A percentile compares a stretch with the other conserved stretches of the same genome.
Conservation (phyloP, 2,113 vertebrate species). For the Istiophorus platypterus region DNA sequence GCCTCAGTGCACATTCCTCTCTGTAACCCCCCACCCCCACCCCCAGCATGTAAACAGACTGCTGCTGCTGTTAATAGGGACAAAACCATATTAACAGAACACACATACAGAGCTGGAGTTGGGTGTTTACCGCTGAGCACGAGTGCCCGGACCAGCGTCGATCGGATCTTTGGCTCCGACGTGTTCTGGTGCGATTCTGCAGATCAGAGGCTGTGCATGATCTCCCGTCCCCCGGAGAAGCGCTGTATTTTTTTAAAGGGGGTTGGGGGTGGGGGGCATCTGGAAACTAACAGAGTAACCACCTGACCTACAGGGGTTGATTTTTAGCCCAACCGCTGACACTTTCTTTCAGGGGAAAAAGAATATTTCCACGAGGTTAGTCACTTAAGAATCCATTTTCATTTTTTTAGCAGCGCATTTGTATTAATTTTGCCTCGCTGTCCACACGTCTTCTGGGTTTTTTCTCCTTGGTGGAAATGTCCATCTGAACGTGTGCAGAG, state of each 20-base stretch:
- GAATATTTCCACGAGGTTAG: slow-evolving; percentile 23
- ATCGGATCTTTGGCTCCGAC: slow-evolving; percentile 48
- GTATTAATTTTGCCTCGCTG: slow-evolving; percentile 22
- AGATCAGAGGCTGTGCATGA: slow-evolving; percentile 60
- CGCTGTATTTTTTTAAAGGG: no score
- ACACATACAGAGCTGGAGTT: slow-evolving; percentile 14
- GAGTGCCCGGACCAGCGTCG: background rate
- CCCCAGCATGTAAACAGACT: background rate
- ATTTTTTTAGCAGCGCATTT: slow-evolving; percentile 39
- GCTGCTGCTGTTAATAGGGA: background rate
- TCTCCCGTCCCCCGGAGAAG: slow-evolving; percentile 32
- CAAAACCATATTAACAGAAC: slow-evolving; percentile 4
- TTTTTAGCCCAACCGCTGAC: slow-evolving; percentile 50
- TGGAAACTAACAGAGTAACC: slow-evolving; percentile 57
- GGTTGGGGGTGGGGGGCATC: slow-evolving; percentile 35
- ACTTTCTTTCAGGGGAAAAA: slow-evolving; percentile 30
- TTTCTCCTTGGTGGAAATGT: slow-evolving; percentile 43
- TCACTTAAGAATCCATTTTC: slow-evolving; percentile 35
- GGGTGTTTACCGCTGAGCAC: slow-evolving; percentile 36
- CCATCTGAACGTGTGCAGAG: slow-evolving; percentile 29
- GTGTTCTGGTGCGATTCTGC: slow-evolving; percentile 40
- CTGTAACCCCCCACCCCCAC: background rate
- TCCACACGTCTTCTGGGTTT: background rate
- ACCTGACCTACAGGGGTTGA: slow-evolving; percentile 48
- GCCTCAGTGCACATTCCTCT: background rate